Conservation (phyloP, 2,113 vertebrate genomes). For the Tragelaphus buxtoni region DNA sequence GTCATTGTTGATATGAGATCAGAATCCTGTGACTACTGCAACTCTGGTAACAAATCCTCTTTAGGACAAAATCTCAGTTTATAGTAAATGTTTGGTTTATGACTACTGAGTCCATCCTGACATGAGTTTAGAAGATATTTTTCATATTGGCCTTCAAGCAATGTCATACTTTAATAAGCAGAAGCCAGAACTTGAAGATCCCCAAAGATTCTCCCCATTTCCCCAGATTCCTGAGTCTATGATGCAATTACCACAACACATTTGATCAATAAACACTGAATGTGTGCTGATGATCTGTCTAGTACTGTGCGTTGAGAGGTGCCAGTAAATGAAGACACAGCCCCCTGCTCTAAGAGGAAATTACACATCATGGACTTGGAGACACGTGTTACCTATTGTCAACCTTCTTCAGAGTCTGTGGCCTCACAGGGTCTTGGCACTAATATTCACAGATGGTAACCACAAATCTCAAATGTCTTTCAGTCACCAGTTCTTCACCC, state of each 20-base stretch:
- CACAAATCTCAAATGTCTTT: not conserved
- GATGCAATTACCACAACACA: not conserved
- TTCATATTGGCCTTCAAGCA: not conserved
- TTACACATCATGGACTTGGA: not conserved
- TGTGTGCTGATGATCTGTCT: not conserved
- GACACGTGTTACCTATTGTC: not conserved
- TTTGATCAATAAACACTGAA: not conserved
- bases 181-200: not conserved
- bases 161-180: not conserved
- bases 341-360: not conserved
- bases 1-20: not conserved
- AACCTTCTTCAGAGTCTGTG: not conserved
- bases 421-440: not conserved
- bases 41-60: not conserved
- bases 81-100: not conserved
- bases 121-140: conserved; percentile 9
- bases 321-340: not conserved
- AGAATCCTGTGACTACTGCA: not conserved
- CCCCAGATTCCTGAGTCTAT: not conserved
- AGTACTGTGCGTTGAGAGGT: not conserved
- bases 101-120: not conserved
- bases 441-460: not conserved
- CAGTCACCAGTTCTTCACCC: not conserved
- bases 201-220: not conserved
- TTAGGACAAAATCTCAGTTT: not conserved